phyloP scores from a whole-genome alignment of 2,113 vertebrate genomes.

The Corvus cornix region DNA sequence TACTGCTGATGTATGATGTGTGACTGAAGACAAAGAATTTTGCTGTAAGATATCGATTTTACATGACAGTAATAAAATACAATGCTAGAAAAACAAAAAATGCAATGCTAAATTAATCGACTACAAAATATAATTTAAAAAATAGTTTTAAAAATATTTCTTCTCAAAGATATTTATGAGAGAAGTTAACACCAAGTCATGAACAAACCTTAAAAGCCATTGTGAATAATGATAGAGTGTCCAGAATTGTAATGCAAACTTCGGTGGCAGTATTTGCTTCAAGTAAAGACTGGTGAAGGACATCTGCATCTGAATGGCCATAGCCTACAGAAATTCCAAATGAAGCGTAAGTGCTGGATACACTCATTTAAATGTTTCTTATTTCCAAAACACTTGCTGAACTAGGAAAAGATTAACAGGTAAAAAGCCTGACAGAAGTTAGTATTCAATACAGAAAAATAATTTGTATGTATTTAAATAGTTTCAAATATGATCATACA shows the following conservation, averaged over 20 bases:
- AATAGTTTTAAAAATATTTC: background rate
- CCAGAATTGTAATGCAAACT: constrained; percentile 94
- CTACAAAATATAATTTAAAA: background rate
- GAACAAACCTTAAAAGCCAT: constrained; percentile 92
- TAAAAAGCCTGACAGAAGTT: constrained; percentile 23
- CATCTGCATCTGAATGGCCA: constrained; percentile 93
- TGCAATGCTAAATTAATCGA: background rate
- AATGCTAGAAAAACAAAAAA: background rate
- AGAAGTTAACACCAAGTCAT: background rate
- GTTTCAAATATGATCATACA: background rate
- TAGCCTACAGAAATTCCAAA: constrained; percentile 81
- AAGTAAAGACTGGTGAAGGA: constrained; percentile 91
- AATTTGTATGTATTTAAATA: background rate
- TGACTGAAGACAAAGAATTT: background rate
- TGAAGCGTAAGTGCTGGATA: background rate
- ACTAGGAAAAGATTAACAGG: background rate
- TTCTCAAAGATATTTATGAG: background rate
- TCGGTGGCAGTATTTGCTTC: constrained; percentile 97
- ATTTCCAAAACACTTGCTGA: constrained; percentile 10
- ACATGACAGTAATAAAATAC: background rate
- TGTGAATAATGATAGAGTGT: constrained; percentile 94
- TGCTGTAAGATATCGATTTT: background rate
- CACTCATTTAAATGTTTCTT: background rate
- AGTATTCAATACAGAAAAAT: constrained; percentile 8
- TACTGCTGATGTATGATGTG: background rate